Base-by-base conservation (phyloP, 2,797 vertebrate species). In the Spinus pinus region DNA sequence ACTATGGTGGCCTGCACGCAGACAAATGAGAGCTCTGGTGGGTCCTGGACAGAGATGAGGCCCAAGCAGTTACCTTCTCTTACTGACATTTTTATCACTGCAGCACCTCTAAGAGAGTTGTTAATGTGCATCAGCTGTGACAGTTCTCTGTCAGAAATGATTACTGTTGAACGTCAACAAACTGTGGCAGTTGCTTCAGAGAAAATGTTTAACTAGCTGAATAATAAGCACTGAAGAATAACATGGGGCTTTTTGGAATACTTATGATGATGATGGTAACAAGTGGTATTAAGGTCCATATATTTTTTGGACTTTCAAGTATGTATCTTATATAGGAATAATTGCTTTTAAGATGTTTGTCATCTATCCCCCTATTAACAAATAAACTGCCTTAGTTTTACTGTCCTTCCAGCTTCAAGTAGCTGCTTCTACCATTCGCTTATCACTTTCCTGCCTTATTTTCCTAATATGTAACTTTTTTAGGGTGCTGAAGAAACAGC, bases 241-340 rank as follows among this genome's bases (percentile, higher is more conserved):
- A 49, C 19, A 23, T 2, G 56, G 19, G 16, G 5, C 41, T 49
- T 78, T 77, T 46, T 67, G 10, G n/a, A 73, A 17, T 67, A 56
- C 10, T 41, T 58, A 13, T 0, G 2, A n/a, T 61, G 41, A 22
- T 0, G 7, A n/a, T 49, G 24, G 14, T 39, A 58, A 49, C 0
- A 0, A 67, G 22, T 33, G 27, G 27, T 50, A 44, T 0, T 58
- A 61, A 71, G 42, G 50, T 74, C 46, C 90, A 21, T 35, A 41
- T 47, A 69, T 3, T 39, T 47, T 37, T 3, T 46, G 56, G 1
- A 72, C 44, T 77, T 61, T 18, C 14, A 84, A 15, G 6, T 80
- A 8, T 31, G 3, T 42, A 8, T 31, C 12, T 27, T 72, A 16
- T 0, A 9, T 11, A 35, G 19, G 39, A 22, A 86, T 12, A 84